phyloP scores from a whole-genome alignment of 2,888 invertebrate genomes.

The Barypeithes pellucidus region DNA sequence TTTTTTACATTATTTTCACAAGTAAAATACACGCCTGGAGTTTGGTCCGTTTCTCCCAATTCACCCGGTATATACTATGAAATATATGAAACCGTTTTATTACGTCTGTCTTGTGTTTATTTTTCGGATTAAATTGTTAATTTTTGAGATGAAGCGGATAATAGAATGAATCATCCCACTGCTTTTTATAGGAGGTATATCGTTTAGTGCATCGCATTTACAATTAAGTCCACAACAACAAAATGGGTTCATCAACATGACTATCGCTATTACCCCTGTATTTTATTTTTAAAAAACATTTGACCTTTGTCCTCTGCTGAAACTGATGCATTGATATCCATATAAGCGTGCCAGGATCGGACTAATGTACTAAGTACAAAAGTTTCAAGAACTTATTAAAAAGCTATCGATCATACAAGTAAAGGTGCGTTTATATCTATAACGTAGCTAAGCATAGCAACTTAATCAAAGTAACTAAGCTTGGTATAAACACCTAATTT shows the following conservation, averaged over 20 bases:
- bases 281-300: constrained; percentile 24
- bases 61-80: neutral
- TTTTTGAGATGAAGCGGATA: constrained; percentile 12
- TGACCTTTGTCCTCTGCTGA: constrained; percentile 15
- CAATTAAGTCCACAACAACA: constrained; percentile 16
- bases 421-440: no score
- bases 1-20: no score
- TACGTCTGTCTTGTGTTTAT: constrained; percentile 24
- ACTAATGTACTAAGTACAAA: no score
- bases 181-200: constrained; percentile 12
- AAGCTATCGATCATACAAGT: no score
- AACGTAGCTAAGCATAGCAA: no score
- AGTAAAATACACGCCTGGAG: no score
- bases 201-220: constrained; percentile 23
- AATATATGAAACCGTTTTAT: neutral
- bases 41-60: no score
- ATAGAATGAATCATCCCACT: constrained; percentile 6
- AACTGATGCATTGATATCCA: constrained; percentile 7
- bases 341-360: constrained; percentile 13
- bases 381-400: no score
- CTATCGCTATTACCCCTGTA: constrained; percentile 19
- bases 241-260: constrained; percentile 34
- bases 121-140: constrained; percentile 25
- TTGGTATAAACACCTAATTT: no score
- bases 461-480: no score